phyloP scores from a whole-genome alignment of 2,797 vertebrate genomes.

The Sebastolobus altivelis region DNA sequence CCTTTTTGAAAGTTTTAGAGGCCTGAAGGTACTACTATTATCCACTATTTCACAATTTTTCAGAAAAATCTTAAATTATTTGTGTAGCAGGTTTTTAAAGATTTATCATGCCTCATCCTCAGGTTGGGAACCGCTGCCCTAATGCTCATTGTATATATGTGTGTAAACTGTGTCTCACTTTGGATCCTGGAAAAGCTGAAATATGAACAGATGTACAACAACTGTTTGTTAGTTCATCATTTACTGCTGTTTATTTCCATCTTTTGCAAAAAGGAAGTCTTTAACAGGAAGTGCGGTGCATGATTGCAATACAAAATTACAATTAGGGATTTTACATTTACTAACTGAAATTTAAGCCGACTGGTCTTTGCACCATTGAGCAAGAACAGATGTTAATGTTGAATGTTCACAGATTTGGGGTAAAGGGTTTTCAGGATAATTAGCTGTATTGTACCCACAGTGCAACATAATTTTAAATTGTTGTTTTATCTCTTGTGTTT shows the following conservation, averaged over 20 bases:
- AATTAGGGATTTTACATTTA: not conserved
- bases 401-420: not conserved
- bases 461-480: not conserved
- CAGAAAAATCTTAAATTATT: not conserved
- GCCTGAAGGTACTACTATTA: not conserved
- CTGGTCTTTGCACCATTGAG: not conserved
- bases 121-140: not conserved
- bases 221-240: not conserved
- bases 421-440: not conserved
- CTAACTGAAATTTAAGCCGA: not conserved
- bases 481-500: constrained; percentile 8
- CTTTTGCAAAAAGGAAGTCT: not conserved
- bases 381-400: not conserved
- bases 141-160: not conserved
- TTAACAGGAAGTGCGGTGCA: not conserved
- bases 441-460: not conserved
- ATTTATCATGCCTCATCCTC: not conserved
- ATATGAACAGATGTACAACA: not conserved
- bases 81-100: not conserved
- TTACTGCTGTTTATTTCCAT: not conserved
- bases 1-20: not conserved
- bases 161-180: not conserved
- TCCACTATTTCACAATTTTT: not conserved
- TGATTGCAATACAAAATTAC: not conserved
- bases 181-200: not conserved